These are phyloP conservation scores for Oscheius onirici DNA, from an alignment of 2,888 invertebrate genomes.

Conservation along the genomic window DNA sequence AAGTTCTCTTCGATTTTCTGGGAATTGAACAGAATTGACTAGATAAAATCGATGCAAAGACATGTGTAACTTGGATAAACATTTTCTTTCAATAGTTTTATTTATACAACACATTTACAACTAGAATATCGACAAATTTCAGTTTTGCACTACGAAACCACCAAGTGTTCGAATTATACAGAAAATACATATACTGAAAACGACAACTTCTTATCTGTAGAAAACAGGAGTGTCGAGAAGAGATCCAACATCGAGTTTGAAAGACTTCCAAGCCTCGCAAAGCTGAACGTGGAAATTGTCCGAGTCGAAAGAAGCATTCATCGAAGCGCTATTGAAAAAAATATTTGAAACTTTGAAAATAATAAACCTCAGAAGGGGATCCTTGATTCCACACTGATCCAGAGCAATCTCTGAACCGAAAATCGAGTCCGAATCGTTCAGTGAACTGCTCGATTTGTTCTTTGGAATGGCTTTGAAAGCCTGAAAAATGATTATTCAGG, in stretches of 20 bases:
- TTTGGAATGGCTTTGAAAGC: slow-evolving; percentile 35
- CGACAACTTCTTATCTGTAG: no score
- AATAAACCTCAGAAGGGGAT: background rate
- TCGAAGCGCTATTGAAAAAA: no score
- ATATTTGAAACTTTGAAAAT: no score
- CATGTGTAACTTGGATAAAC: no score
- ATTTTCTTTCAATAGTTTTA: no score
- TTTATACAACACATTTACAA: no score
- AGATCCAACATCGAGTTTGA: background rate
- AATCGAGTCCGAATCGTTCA: slow-evolving; percentile 12
- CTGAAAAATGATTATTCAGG: slow-evolving; percentile 1
- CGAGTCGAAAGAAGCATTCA: background rate
- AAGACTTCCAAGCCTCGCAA: slow-evolving; percentile 30
- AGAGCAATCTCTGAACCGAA: slow-evolving; percentile 18
- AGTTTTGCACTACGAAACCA: no score
- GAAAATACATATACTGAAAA: no score
- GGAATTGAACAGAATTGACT: background rate
- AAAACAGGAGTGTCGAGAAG: no score
- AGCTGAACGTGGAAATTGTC: slow-evolving; percentile 3
- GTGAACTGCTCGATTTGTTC: slow-evolving; percentile 13
- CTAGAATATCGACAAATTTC: no score
- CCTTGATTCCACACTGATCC: background rate
- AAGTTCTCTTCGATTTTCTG: slow-evolving; percentile 9
- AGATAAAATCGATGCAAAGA: no score
- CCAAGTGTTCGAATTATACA: no score